phyloP scores from a whole-genome alignment of 2,113 vertebrate species.

The Pogonocichla stellata region DNA sequence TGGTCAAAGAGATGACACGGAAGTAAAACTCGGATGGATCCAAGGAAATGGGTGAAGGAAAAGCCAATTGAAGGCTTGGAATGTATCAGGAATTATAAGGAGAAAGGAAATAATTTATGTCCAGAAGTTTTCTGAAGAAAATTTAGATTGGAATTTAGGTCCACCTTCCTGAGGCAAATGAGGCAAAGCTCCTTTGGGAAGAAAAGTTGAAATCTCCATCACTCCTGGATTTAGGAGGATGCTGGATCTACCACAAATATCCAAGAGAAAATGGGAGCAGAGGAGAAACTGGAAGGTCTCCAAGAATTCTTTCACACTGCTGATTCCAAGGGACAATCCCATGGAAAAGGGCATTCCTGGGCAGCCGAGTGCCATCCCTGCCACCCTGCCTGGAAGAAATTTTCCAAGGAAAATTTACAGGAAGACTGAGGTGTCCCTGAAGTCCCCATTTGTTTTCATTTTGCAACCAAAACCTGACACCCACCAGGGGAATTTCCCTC shows the following conservation, averaged over 20 bases:
- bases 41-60: not conserved
- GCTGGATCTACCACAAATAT: not conserved
- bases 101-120: not conserved
- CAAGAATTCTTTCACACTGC: not conserved
- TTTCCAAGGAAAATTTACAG: not conserved
- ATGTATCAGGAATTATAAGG: not conserved
- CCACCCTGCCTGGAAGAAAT: not conserved
- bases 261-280: not conserved
- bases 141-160: not conserved
- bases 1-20: not conserved
- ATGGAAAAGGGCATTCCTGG: accelerated
- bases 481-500: not conserved
- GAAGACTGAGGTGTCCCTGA: not conserved
- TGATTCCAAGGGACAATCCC: not conserved
- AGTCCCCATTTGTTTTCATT: not conserved
- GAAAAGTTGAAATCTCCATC: not conserved
- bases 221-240: not conserved
- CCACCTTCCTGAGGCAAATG: not conserved
- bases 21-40: not conserved
- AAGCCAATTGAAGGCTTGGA: not conserved
- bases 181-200: not conserved
- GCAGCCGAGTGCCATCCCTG: not conserved
- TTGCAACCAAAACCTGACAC: not conserved
- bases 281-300: not conserved
- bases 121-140: not conserved